Evolutionary conservation across 1,140 invertebrate species (phyloP), one percentile per base, ranked within the genome.

Genomic region (Geopemphigus sp.): DNA sequence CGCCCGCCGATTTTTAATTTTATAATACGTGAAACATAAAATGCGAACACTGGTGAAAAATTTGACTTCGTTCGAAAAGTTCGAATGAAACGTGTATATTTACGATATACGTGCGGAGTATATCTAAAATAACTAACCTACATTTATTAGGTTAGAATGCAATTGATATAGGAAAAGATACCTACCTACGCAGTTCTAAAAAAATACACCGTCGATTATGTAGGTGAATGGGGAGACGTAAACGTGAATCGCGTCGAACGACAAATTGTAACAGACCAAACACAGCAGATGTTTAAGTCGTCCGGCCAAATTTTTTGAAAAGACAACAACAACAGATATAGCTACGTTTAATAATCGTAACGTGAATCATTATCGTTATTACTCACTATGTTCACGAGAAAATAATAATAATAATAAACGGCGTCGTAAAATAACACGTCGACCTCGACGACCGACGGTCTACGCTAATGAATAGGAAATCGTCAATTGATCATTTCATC

Each of bases 231-330:
- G 32, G 8, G 32, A 39, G 32, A 39, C 8, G 12, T 6, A 1
- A 50, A 63, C 19, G 29, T 15, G 8, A 32, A 32, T 63, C 32
- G 6, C 17, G 29, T 5, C 17, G 8, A 29, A 63, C 26, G 6
- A 19, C 11, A 26, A 8, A 61, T 19, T 24, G 26, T 29, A 15
- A 45, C 11, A 14, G 1, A 11, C 47, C 47, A 14, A 2, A 45
- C n/a, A 66, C n/a, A 39, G 54, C 72, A 76, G 54, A 29, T 54
- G 72, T 76, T 76, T n/a, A 57, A 76, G 72, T 76, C 72, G 59
- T 29, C 54, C n/a, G 54, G 59, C n/a, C 56, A 45, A 59, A 32
- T 1, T 59, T 57, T 76, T 29, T 29, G 29, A 32, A 54, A 72
- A 10, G 8, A 70, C 17, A 29, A 17, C 6, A 70, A 39, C n/a